phyloP scores from a whole-genome alignment of 2,113 vertebrate species.

The Peromyscus polionotus region DNA sequence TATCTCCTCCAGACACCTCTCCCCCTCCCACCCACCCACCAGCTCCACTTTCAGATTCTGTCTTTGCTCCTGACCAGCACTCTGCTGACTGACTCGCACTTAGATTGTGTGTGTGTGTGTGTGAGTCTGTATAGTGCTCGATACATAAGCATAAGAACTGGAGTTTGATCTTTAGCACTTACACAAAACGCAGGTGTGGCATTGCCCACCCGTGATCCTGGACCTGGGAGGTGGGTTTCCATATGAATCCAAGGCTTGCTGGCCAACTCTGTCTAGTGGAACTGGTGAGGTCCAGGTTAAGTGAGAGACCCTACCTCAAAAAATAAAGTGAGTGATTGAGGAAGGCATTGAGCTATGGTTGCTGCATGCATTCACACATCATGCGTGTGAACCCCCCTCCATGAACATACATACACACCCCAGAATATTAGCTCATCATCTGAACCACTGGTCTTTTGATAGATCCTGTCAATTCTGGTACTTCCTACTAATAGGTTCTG shows the following conservation, averaged over 20 bases:
- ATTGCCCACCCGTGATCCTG: background rate
- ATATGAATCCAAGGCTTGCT: background rate
- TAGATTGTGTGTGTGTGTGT: background rate
- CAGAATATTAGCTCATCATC: background rate
- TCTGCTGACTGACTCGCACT: background rate
- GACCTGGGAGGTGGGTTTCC: background rate
- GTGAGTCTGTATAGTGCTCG: background rate
- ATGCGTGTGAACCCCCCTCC: fast-evolving
- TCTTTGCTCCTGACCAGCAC: background rate
- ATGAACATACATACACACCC: background rate
- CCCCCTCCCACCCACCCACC: background rate
- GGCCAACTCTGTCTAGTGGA: background rate
- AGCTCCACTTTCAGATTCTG: background rate
- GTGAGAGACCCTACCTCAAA: background rate
- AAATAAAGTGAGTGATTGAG: background rate
- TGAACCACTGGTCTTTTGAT: background rate
- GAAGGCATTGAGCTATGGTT: background rate
- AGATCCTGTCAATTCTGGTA: background rate
- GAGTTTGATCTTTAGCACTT: background rate
- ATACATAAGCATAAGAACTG: background rate
- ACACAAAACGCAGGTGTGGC: background rate
- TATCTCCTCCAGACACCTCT: background rate
- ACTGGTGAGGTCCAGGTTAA: background rate
- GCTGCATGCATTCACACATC: no score
- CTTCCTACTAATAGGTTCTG: background rate